Evolutionary conservation across 2,113 vertebrate species (phyloP).

Genomic region (Macquaria australasica): DNA sequence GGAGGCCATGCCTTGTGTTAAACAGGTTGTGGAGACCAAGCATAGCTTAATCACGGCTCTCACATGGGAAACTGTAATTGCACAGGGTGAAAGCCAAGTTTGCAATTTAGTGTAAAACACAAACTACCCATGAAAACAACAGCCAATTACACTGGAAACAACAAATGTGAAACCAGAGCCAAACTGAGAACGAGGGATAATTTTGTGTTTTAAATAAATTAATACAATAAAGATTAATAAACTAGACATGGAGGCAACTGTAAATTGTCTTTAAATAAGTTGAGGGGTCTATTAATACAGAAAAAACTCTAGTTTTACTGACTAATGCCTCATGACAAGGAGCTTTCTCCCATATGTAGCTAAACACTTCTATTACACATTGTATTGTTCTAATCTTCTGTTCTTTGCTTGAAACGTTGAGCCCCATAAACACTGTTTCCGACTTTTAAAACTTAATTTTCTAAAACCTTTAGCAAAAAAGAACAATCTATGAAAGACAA

Average conservation of each 20-base stretch:
- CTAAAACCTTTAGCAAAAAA: not conserved
- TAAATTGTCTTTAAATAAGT: slow-evolving; percentile 6
- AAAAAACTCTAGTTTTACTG: slow-evolving; percentile 1
- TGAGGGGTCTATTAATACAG: not conserved
- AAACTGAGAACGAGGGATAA: slow-evolving; percentile 28
- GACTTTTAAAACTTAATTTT: slow-evolving; percentile 10
- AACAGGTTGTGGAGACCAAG: slow-evolving; percentile 10
- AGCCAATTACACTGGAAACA: slow-evolving; percentile 53
- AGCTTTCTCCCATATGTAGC: slow-evolving; percentile 8
- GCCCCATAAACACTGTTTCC: not conserved
- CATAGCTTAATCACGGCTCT: slow-evolving; percentile 20
- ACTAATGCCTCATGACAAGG: slow-evolving; percentile 14
- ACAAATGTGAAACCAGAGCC: slow-evolving; percentile 12
- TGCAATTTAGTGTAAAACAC: slow-evolving; percentile 61
- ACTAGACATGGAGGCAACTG: slow-evolving; percentile 22
- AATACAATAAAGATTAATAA: slow-evolving; percentile 38
- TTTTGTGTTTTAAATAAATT: slow-evolving; percentile 46
- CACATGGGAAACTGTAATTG: slow-evolving; percentile 41
- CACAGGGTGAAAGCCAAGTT: slow-evolving; percentile 56
- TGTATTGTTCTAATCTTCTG: not conserved
- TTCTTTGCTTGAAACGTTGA: not conserved
- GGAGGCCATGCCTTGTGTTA: not conserved
- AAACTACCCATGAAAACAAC: slow-evolving; percentile 54
- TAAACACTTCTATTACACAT: not conserved
- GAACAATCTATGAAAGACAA: not conserved